These are phyloP conservation scores for Panthera leo DNA, from an alignment of 2,113 vertebrate genomes.

Conservation along the genomic window DNA sequence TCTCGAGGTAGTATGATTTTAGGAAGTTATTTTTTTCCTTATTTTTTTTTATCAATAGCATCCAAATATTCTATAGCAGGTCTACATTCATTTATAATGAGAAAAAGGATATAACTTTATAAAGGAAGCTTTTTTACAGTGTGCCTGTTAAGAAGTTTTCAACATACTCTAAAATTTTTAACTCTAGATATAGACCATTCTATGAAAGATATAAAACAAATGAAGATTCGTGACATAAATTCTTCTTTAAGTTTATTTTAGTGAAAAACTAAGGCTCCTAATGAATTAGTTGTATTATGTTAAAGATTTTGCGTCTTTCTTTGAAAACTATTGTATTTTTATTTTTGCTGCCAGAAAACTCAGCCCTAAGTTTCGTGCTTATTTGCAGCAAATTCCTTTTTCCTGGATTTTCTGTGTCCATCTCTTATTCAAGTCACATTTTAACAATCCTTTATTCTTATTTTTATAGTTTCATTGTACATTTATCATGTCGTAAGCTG, in stretches of 20 bases:
- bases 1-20: neutral
- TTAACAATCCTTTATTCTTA: neutral
- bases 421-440: neutral
- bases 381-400: neutral
- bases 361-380: neutral
- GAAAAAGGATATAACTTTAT: neutral
- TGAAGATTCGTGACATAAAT: neutral
- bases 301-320: neutral
- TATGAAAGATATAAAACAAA: neutral
- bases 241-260: neutral
- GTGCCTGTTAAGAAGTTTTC: neutral
- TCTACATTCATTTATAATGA: neutral
- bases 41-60: neutral
- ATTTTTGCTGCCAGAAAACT: neutral
- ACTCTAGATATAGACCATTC: neutral
- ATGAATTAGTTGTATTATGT: neutral
- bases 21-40: neutral
- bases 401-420: neutral
- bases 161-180: neutral
- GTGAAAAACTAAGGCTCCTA: neutral
- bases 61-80: neutral
- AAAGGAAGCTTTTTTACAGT: neutral
- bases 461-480: neutral
- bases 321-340: neutral
- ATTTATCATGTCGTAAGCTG: neutral